These are phyloP conservation scores for Tragelaphus scriptus DNA, from an alignment of 2,113 vertebrate species.

Conservation along the genomic window DNA sequence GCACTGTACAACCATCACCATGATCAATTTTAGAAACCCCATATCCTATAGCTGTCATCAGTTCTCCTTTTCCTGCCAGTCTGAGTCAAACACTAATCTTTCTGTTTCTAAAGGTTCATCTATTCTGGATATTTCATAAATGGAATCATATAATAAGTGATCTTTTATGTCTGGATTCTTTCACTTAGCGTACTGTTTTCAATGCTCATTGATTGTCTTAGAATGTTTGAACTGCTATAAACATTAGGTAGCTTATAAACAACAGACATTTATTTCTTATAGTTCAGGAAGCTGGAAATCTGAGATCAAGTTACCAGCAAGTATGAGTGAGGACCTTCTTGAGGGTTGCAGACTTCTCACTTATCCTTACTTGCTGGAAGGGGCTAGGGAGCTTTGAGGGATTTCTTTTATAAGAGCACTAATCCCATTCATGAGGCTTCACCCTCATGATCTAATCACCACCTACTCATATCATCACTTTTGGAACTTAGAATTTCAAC, in stretches of 20 bases:
- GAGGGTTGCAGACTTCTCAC: background rate
- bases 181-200: background rate
- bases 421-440: background rate
- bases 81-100: background rate
- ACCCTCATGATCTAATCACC: background rate
- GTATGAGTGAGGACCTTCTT: too few relatives aligned
- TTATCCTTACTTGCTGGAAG: background rate
- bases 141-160: background rate
- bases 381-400: background rate
- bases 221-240: background rate
- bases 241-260: background rate
- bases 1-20: background rate
- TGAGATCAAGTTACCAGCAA: background rate
- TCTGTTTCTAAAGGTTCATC: background rate
- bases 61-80: background rate
- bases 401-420: background rate
- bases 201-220: background rate
- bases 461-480: background rate
- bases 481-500: background rate
- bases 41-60: background rate
- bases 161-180: background rate
- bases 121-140: background rate
- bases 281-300: background rate
- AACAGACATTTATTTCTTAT: background rate
- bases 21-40: background rate